phyloP scores from a whole-genome alignment of 2,888 invertebrate genomes.

The Amiota minor region DNA sequence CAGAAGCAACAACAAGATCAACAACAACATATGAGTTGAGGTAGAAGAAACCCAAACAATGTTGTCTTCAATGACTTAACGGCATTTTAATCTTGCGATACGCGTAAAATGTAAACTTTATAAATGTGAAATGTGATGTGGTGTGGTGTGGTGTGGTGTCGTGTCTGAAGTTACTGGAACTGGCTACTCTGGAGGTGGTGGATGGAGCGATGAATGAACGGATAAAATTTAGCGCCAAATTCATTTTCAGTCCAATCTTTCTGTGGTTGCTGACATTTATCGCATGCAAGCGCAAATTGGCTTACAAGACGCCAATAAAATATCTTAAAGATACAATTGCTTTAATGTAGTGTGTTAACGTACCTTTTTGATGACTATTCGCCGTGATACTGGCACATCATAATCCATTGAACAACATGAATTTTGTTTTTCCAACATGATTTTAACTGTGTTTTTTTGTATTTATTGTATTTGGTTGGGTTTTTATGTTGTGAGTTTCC shows the following conservation, averaged over 20 bases:
- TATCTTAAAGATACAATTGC: conserved; percentile 17
- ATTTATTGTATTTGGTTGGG: conserved; percentile 33
- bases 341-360: conserved; percentile 25
- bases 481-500: conserved; percentile 4
- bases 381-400: conserved; percentile 69
- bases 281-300: conserved; percentile 26
- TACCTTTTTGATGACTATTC: conserved; percentile 67
- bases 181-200: too few relatives aligned
- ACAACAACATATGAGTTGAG: conserved; percentile 19
- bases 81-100: conserved; percentile 46
- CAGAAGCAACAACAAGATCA: background rate
- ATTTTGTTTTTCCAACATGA: conserved; percentile 68
- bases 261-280: conserved; percentile 26
- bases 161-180: too few relatives aligned
- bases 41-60: conserved; percentile 34
- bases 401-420: conserved; percentile 66
- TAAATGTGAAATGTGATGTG: conserved; percentile 33
- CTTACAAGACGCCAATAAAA: background rate
- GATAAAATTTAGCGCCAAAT: conserved; percentile 13
- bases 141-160: background rate
- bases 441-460: conserved; percentile 3
- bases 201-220: background rate
- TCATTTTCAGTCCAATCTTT: background rate
- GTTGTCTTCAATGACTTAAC: conserved; percentile 56
- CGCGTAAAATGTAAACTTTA: conserved; percentile 52